Evolutionary conservation across 2,797 vertebrate species (phyloP), one percentile per base, ranked within the genome.

Genomic region (Sternarchorhynchus goeldii): DNA sequence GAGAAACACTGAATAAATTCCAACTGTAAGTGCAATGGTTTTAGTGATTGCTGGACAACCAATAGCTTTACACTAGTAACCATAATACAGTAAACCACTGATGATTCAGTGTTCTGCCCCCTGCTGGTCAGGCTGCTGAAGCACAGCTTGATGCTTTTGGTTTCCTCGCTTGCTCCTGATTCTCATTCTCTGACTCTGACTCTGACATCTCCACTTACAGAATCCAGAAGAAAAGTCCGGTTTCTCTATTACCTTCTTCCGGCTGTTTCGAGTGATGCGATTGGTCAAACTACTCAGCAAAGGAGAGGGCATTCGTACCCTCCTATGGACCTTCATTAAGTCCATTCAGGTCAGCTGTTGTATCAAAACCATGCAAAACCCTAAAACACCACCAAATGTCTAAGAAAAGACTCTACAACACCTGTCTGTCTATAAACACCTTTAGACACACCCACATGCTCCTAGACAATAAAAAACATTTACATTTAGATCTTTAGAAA

Each of bases 191-290:
- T 91, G 71, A 91, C 83, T 68, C 73, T 25, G 32, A 18, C 64
- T 17, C 41, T 1, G 25, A 25, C 25, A 25, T 25, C 20, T 2
- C 91, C 89, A 86, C 89, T 90, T 88, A 84, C 95, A 99, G 98
- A 98, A 96, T 91, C 95, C 95, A 0, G 97, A 99, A 90, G 98
- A 99, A 93, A 99, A 94, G 68, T 95, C 97, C 86, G 95, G 97
- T 82, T 98, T 99, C 90, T 99, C 98, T 89, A 99, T 99, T 92
- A 99, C 98, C 73, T 99, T 99, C 93, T 99, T 99, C 85, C 96
- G 98, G 80, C 95, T 99, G 78, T 99, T 99, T 91, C 95, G 98
- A 73, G 98, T 99, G 86, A 99, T 99, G 98, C 94, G 98, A 85
- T 81, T 99, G 91, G 98, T 99, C 87, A 99, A 99, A 88, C 94